These are phyloP conservation scores for Tenthredo notha DNA, from an alignment of 2,888 invertebrate genomes.

Conservation along the genomic window DNA sequence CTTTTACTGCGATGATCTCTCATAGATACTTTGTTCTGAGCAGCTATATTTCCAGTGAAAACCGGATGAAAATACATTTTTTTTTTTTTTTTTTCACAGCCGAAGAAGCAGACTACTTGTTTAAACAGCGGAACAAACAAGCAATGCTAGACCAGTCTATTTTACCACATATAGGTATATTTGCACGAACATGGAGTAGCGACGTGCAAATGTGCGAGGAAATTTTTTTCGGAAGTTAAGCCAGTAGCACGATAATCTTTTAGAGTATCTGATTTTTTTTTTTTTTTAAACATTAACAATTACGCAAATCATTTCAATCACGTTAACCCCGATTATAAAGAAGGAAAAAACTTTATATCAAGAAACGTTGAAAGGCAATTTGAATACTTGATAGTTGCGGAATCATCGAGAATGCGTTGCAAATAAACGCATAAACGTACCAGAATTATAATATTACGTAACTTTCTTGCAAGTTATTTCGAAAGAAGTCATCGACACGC, in stretches of 20 bases:
- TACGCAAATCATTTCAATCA: background rate
- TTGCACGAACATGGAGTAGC: background rate
- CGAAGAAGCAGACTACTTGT: conserved; percentile 36
- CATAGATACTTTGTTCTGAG: background rate
- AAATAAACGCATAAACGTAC: background rate
- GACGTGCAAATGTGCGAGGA: background rate
- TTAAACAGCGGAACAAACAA: conserved; percentile 41
- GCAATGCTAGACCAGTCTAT: conserved; percentile 31
- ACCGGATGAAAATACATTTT: background rate
- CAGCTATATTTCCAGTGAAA: background rate
- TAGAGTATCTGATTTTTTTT: background rate
- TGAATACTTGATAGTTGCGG: conserved; percentile 31
- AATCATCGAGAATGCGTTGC: conserved; percentile 31
- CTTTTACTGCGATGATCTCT: background rate
- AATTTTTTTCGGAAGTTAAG: conserved; percentile 4
- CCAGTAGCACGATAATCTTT: background rate
- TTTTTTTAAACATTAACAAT: background rate
- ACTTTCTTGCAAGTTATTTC: background rate
- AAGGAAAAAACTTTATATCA: background rate
- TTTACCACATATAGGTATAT: background rate
- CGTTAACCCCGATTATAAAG: background rate
- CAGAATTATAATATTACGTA: conserved; percentile 28
- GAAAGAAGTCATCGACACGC: conserved; percentile 21
- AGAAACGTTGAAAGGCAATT: background rate
- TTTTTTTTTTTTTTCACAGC: background rate